Evolutionary conservation across 2,113 vertebrate genomes (phyloP).

Genomic region (Podiceps cristatus): DNA sequence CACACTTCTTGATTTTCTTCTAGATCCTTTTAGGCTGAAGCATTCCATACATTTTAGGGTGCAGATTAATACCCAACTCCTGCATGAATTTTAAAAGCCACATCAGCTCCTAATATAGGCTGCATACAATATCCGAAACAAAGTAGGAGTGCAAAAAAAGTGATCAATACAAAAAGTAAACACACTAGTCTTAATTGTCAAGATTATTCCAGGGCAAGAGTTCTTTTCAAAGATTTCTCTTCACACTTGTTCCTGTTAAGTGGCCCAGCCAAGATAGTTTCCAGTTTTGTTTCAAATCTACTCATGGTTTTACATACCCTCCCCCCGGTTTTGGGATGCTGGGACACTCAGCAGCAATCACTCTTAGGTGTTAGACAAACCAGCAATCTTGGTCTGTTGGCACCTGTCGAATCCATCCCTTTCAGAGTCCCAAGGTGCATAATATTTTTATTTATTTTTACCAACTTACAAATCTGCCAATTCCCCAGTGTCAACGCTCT

Average conservation of each 20-base stretch:
- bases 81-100: slow-evolving; percentile 69
- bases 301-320: slow-evolving; percentile 52
- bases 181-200: slow-evolving; percentile 82
- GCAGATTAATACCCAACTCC: slow-evolving; percentile 72
- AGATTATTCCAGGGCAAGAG: slow-evolving; percentile 87
- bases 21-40: slow-evolving; percentile 64
- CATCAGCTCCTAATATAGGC: slow-evolving; percentile 75
- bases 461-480: slow-evolving; percentile 64
- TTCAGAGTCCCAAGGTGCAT: slow-evolving; percentile 69
- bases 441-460: slow-evolving; percentile 42
- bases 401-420: slow-evolving; percentile 57
- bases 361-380: slow-evolving; percentile 69
- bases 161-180: slow-evolving; percentile 84
- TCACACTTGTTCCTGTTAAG: slow-evolving; percentile 67
- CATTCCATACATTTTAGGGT: slow-evolving; percentile 63
- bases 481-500: slow-evolving; percentile 73
- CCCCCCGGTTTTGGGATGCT: slow-evolving; percentile 59
- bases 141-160: slow-evolving; percentile 81
- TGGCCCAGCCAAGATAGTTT: slow-evolving; percentile 74
- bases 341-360: slow-evolving; percentile 67
- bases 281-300: slow-evolving; percentile 72
- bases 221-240: slow-evolving; percentile 77
- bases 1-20: slow-evolving; percentile 56
- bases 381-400: slow-evolving; percentile 64
- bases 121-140: slow-evolving; percentile 74